phyloP scores from a whole-genome alignment of 2,113 vertebrate genomes.

The Rhadina sibilatrix region DNA sequence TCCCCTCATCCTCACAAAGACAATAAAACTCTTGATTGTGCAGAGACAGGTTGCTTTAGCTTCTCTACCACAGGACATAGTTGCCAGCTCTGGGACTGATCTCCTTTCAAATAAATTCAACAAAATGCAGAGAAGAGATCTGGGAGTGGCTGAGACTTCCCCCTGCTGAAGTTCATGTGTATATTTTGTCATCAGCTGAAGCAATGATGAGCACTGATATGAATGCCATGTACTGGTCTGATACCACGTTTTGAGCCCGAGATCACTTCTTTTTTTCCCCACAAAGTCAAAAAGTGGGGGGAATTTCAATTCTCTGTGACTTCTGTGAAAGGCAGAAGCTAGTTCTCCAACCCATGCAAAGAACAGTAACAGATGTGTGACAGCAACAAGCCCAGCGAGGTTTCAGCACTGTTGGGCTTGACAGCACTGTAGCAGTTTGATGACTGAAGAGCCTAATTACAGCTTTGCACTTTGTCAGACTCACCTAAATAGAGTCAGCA shows the following conservation, averaged over 20 bases:
- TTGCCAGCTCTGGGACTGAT: neutral
- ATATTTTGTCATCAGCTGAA: neutral
- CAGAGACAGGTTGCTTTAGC: neutral
- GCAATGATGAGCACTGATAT: neutral
- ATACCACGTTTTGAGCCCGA: neutral
- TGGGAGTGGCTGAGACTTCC: neutral
- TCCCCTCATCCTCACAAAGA: neutral
- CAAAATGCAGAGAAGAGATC: neutral
- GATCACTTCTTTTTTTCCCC: neutral
- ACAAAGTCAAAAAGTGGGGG: neutral
- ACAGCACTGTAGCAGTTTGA: neutral
- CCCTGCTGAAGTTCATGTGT: neutral
- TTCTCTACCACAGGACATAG: fast-evolving
- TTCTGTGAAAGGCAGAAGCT: neutral
- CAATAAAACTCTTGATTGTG: neutral
- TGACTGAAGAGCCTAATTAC: neutral
- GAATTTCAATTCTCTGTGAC: neutral
- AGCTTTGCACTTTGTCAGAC: neutral
- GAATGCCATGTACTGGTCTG: neutral
- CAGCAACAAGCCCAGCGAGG: neutral
- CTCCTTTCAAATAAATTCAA: neutral
- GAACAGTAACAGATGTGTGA: neutral
- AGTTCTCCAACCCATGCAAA: neutral
- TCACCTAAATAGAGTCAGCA: neutral
- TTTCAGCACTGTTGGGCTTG: neutral